Evolutionary conservation across 2,797 vertebrate species (phyloP), one percentile per base, ranked within the genome.

Genomic region (Microctenopoma steveboyesi): DNA sequence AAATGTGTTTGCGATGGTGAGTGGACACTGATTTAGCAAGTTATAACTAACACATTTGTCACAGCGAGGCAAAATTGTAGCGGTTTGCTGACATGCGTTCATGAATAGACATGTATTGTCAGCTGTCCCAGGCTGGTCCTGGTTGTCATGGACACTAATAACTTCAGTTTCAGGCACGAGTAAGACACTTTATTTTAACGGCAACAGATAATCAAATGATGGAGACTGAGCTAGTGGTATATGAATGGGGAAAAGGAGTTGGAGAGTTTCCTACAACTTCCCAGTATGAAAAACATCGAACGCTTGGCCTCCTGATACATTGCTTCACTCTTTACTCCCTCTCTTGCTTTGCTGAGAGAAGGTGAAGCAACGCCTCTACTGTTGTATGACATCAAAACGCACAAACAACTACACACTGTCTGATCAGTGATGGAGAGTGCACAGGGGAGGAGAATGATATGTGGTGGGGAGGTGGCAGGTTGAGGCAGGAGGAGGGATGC

Each of bases 81-180:
- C 65, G 60, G 35, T 64, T 71, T 42, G 37, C 68, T 25, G 49
- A 68, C 54, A 74, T 78, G 85, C 80, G 69, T 76, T 64, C 79
- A 81, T 77, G 59, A 90, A 82, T 88, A 76, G 69, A 72, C 64
- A 74, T 76, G 57, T 69, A 57, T 84, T 87, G 83, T 71, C 55
- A 70, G 69, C 61, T 25, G 69, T 60, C 74, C 76, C 81, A 82
- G 37, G 78, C 82, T 86, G 86, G 72, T 72, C 62, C 62, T 30
- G 28, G 69, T 61, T 81, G 76, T 82, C 83, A 70, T 47, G 63
- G 61, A 68, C 54, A 72, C 63, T 30, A 46, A 72, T 73, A 37
- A 48, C 68, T 74, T 56, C 56, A 14, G 48, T 74, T 70, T 78
- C 50, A 78, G 62, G 73, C 58, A 48, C 76, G 59, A 61, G 46